Evolutionary conservation across 2,113 vertebrate genomes (phyloP).

Genomic region (Circaetus cinerascens): DNA sequence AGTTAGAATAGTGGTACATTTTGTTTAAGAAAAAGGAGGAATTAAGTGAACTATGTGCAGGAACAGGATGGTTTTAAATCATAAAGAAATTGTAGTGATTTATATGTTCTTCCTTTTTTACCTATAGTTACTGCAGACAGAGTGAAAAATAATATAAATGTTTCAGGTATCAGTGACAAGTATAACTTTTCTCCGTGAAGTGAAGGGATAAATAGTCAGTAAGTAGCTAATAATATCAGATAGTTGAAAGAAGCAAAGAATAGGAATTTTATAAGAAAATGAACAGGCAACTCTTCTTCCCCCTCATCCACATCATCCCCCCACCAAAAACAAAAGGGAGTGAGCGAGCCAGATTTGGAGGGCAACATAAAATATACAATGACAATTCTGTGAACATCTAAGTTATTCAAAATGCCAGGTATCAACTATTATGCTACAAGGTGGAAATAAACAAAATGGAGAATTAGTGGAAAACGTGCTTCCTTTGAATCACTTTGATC

Average conservation of each 20-base stretch:
- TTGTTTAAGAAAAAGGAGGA: neutral
- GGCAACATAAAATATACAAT: neutral
- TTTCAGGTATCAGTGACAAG: neutral
- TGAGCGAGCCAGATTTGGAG: neutral
- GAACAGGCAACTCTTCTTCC: neutral
- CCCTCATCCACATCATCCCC: neutral
- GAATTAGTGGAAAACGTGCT: neutral
- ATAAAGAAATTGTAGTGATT: neutral
- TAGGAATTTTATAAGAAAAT: neutral
- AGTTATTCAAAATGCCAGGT: neutral
- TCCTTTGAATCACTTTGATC: neutral
- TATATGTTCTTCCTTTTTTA: neutral
- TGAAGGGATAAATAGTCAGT: neutral
- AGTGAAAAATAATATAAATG: neutral
- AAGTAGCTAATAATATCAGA: neutral
- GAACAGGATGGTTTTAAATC: neutral
- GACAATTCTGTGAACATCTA: neutral
- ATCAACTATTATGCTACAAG: neutral
- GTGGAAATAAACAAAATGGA: neutral
- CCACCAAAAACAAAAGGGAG: neutral
- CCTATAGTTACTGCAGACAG: neutral
- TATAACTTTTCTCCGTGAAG: neutral
- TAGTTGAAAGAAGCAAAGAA: neutral
- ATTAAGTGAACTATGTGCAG: neutral
- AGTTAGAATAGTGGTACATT: neutral